These are phyloP conservation scores for Neotragus moschatus DNA, from an alignment of 2,113 vertebrate genomes.

Conservation along the genomic window DNA sequence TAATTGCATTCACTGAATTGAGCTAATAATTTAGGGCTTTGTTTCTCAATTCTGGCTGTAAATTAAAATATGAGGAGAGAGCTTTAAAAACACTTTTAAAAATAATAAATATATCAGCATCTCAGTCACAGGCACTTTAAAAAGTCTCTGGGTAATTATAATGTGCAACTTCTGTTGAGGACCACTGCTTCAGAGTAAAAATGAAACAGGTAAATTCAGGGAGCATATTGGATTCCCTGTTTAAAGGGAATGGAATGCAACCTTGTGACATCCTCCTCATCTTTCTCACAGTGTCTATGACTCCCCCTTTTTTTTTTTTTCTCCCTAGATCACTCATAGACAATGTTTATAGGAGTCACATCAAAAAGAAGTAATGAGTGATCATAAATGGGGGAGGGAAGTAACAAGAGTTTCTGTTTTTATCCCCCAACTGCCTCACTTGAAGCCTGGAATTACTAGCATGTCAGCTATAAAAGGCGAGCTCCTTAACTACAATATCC, in stretches of 20 bases:
- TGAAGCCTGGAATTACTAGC: not conserved
- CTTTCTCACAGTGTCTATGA: not conserved
- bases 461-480: not conserved
- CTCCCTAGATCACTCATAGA: not conserved
- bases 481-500: not conserved
- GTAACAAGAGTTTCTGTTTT: not conserved
- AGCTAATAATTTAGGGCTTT: not conserved
- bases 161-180: not conserved
- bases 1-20: not conserved
- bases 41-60: not conserved
- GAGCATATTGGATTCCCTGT: not conserved
- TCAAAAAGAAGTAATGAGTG: not conserved
- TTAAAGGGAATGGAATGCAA: not conserved
- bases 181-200: not conserved
- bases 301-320: rapidly evolving
- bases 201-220: not conserved
- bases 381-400: not conserved
- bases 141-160: not conserved
- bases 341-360: not conserved
- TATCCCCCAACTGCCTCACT: not conserved
- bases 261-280: not conserved
- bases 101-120: not conserved
- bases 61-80: not conserved
- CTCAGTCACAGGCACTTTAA: not conserved
- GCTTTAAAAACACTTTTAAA: not conserved